These are phyloP conservation scores for Haliclona indistincta DNA, from an alignment of 37 sponge, comb jelly and placozoan species.

Conservation along the genomic window DNA sequence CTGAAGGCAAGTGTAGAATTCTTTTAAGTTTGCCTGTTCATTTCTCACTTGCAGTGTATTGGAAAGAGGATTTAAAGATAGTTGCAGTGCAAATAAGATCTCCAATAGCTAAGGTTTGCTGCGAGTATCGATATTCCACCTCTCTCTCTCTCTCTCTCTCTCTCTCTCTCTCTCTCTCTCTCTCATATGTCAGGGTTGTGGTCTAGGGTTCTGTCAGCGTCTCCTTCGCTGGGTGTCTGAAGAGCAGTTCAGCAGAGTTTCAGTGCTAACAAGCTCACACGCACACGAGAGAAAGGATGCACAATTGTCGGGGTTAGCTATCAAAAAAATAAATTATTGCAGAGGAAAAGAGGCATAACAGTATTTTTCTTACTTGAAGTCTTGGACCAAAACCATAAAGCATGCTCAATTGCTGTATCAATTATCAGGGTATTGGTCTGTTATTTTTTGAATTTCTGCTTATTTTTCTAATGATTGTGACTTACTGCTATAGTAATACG, in stretches of 20 bases:
- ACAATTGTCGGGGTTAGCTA: conserved; percentile 46
- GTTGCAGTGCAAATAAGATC: conserved; percentile 58
- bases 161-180: neutral
- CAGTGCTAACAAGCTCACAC: conserved; percentile 45
- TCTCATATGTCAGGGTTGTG: conserved; percentile 13
- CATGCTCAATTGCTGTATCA: too few relatives aligned
- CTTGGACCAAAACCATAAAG: too few relatives aligned
- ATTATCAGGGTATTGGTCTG: too few relatives aligned
- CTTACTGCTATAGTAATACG: too few relatives aligned
- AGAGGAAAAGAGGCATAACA: too few relatives aligned
- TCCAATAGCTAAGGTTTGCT: conserved; percentile 69
- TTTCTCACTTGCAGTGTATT: neutral
- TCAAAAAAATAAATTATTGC: neutral
- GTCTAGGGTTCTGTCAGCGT: conserved; percentile 13
- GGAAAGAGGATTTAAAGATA: neutral
- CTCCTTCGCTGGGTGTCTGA: conserved; percentile 49
- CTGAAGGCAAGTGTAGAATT: conserved; percentile 35
- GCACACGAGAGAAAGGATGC: conserved; percentile 65
- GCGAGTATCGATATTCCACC: neutral
- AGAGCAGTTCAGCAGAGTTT: conserved; percentile 1
- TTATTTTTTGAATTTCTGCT: too few relatives aligned
- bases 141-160: neutral
- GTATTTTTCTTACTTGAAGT: too few relatives aligned
- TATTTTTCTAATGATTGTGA: too few relatives aligned
- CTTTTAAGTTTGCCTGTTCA: neutral